Evolutionary conservation across 1,140 invertebrate genomes (phyloP), one percentile per base, ranked within the genome.

Genomic region (Papilio helenus): DNA sequence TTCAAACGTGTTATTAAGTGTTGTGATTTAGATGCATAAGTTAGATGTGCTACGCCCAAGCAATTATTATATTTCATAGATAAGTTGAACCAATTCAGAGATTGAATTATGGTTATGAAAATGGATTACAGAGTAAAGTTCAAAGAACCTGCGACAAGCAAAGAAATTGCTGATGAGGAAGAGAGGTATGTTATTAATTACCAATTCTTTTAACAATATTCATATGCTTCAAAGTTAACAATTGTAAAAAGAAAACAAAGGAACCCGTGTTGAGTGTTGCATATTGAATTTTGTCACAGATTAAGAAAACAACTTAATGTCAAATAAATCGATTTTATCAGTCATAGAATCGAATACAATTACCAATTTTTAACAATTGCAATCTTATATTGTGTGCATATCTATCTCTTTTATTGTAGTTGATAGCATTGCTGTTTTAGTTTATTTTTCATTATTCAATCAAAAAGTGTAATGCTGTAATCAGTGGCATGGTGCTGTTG

Each of bases 121-220:
- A 91, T 92, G 88, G 90, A 91, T 85, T 85, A 76, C 79, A 91
- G 88, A 87, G 46, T 61, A 20, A 90, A 89, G 80, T 72, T 71
- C 65, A 92, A 87, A 88, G 81, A 85, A 80, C 81, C 89, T 8
- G 82, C 81, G 71, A 87, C 89, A 14, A 92, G 90, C 80, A 91
- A 88, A 84, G 88, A 90, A 81, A 81, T 81, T 34, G 82, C 84
- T 76, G 92, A 93, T 51, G 91, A 92, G 77, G 91, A 92, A 72
- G 92, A 93, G 80, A 89, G 90, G 92, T 88, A 88, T 29, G 83
- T 74, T n/a, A 51, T 42, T 77, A 65, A 12, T 39, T 34, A 61
- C 3, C 3, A 34, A 42, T 65, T 72, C 7, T 73, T 23, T 46
- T 12, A 26, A 9, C 20, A 51, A 51, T 26, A 23, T 14, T 26